A percentile compares a stretch with the other conserved stretches of the same genome.
These are phyloP conservation scores for Paracyclopina nana DNA, from an alignment of 1,140 invertebrate genomes.

Conservation along the genomic window DNA sequence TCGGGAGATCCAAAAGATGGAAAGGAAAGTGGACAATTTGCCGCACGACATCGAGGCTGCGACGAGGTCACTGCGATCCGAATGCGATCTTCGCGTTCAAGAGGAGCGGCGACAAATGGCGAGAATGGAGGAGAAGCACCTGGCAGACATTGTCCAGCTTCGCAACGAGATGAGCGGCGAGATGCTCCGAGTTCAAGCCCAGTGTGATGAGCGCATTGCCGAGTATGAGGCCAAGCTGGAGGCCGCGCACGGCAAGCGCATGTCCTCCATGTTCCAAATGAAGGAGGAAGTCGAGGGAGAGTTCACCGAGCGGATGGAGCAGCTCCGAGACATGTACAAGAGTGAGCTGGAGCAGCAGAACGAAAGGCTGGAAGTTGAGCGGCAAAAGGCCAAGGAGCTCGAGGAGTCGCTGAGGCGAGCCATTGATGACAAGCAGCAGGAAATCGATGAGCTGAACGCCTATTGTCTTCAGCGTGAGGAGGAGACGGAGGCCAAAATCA, in stretches of 20 bases:
- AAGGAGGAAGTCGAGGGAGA: constrained; percentile 14
- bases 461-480: constrained; percentile 4
- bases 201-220: constrained; percentile 7
- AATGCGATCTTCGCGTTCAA: background rate
- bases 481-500: constrained; percentile 11
- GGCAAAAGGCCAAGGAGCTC: background rate
- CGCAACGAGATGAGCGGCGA: background rate
- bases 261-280: constrained; percentile 8
- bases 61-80: background rate
- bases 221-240: constrained; percentile 3
- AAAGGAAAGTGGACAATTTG: constrained; percentile 5
- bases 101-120: background rate
- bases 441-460: constrained; percentile 10
- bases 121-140: constrained; percentile 1
- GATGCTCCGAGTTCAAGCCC: background rate
- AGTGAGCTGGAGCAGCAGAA: constrained; percentile 6
- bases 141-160: constrained; percentile 2
- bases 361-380: background rate
- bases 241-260: background rate
- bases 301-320: constrained; percentile 14
- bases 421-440: background rate
- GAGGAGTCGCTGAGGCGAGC: background rate
- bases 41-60: constrained; percentile 4
- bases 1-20: background rate
- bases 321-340: constrained; percentile 14